Percentiles rank a stretch among this genome's conserved stretches.
Evolutionary conservation across 64 coral and sea anemone species (phyloP).

Genomic region (Actinia equina): DNA sequence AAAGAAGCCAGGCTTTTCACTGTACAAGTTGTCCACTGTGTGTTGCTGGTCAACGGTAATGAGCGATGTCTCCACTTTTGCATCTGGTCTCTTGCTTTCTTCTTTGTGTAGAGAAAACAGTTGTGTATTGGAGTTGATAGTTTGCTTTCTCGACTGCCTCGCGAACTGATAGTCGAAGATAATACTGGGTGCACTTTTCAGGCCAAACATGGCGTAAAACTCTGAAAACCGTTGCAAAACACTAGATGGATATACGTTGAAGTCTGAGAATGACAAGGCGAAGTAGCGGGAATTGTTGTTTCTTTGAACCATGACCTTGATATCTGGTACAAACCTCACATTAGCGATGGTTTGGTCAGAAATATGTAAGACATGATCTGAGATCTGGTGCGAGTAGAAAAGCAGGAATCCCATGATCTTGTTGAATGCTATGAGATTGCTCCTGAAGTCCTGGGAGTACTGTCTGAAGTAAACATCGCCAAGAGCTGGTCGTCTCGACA

Average conservation of each 20-base stretch:
- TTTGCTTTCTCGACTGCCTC: background rate
- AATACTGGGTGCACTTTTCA: background rate
- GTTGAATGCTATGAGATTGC: constrained; percentile 6
- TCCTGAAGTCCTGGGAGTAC: constrained; percentile 13
- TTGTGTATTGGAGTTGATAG: background rate
- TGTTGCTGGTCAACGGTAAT: background rate
- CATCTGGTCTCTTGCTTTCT: background rate
- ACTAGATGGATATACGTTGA: background rate
- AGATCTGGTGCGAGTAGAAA: constrained; percentile 25
- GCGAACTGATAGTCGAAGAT: background rate
- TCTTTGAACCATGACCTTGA: background rate
- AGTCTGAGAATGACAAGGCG: background rate
- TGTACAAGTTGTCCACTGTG: constrained; percentile 30
- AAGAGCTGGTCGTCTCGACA: background rate
- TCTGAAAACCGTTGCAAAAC: constrained; percentile 11
- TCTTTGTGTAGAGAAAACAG: background rate
- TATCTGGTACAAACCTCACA: constrained; percentile 18
- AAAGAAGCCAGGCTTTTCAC: constrained; percentile 4
- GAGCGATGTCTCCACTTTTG: background rate
- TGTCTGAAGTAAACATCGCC: background rate
- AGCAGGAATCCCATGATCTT: constrained; percentile 24
- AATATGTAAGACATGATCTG: constrained; percentile 22
- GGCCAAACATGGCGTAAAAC: constrained; percentile 33
- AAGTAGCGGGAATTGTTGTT: background rate
- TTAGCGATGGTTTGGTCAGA: constrained; percentile 12